These are phyloP conservation scores for Drosophila ambigua DNA, from an alignment of 1,140 invertebrate genomes.

Conservation along the genomic window DNA sequence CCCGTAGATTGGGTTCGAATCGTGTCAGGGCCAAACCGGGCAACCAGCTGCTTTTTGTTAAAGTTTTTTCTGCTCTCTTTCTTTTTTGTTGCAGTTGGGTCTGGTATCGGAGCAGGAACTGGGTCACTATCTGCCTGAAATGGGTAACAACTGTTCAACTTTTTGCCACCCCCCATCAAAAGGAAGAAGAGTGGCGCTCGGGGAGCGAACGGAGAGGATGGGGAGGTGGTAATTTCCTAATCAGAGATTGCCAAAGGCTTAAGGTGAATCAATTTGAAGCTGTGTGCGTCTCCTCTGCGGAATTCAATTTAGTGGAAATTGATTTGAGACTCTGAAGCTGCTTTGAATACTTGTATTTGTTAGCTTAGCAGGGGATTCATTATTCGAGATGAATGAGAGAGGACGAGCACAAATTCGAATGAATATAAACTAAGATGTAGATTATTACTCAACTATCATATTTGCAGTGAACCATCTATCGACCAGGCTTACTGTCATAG, in stretches of 20 bases:
- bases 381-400: too few relatives aligned
- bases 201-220: too few relatives aligned
- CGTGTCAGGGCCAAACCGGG: constrained; percentile 57
- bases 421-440: too few relatives aligned
- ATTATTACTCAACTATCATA: too few relatives aligned
- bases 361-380: not conserved
- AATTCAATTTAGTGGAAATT: too few relatives aligned
- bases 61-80: constrained; percentile 17
- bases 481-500: too few relatives aligned
- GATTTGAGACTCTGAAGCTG: too few relatives aligned
- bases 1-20: constrained; percentile 48
- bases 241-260: constrained; percentile 29
- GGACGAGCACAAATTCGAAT: too few relatives aligned
- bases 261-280: constrained; percentile 29
- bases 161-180: constrained; percentile 23
- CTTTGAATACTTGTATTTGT: too few relatives aligned
- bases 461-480: too few relatives aligned
- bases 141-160: constrained; percentile 59
- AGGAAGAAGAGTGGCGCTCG: not conserved
- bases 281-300: not conserved
- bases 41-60: constrained; percentile 32
- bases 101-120: constrained; percentile 43
- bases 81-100: constrained; percentile 26
- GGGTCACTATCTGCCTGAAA: constrained; percentile 69
- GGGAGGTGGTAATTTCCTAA: constrained; percentile 9